Evolutionary conservation across 2,888 invertebrate genomes (phyloP), one percentile per base, ranked within the genome.

Genomic region (Perdita meconis): DNA sequence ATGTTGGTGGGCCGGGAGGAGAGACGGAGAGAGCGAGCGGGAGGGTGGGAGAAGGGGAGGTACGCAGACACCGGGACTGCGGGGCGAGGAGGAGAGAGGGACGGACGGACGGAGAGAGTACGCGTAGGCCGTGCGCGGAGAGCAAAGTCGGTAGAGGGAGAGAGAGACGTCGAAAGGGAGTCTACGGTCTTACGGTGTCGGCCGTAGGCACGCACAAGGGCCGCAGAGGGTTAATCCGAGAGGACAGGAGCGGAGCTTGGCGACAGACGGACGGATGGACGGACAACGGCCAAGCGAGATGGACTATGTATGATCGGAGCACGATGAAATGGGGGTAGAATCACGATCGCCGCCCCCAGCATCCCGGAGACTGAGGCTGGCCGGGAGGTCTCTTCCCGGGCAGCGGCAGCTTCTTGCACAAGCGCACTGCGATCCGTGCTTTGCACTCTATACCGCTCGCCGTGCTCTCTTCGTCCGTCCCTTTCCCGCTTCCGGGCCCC

Each of bases 281-380:
- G 65, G 80, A 74, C 75, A 70, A 73, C 63, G 77, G 51, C 63
- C 60, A 67, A 82, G 82, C 70, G 81, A 82, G 84, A 85, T 66
- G 80, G 83, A 81, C 85, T 82, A 78, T 83, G 84, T 86, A n/a
- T n/a, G 86, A 85, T 86, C 82, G 86, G 83, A 86, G 84, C 89
- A 83, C 88, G 84, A 85, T 86, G 88, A 89, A 88, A 89, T 89
- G 88, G 89, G 90, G 89, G 88, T 88, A 86, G 90, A 90, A 89
- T 90, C 91, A 90, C 91, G 90, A 91, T 90, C 91, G 87, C 89
- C 90, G 90, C 90, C 91, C 91, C 91, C 91, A 91, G 91, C 91
- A 91, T 91, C 91, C 91, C 92, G 90, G 91, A 91, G 91, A 91
- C 91, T 91, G 91, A 91, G 89, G 89, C 90, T 90, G 89, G 88